Base-by-base conservation (phyloP, 2,113 vertebrate genomes). In the Melanostigma gelatinosum region DNA sequence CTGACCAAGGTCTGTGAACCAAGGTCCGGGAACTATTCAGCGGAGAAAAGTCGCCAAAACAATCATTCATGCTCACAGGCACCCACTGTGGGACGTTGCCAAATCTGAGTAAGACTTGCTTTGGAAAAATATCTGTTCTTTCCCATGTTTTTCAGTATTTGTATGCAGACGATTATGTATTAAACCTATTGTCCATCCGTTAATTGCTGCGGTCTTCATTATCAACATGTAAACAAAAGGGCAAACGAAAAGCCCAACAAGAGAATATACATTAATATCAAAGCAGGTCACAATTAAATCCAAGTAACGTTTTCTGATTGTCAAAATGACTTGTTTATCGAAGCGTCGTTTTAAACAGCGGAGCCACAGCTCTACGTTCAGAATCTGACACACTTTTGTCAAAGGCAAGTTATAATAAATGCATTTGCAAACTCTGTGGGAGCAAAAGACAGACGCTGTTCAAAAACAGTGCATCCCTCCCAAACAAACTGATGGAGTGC, bases 11-110 rank as follows among this genome's bases (percentile, higher is more conserved):
- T 34, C 34, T 34, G 34, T 34, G 69, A 79, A 73, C 27, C 44
- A 44, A 77, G 65, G 73, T 66, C 24, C 38, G 27, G 66, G 75
- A 84, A 70, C 34, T 22, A 32, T 58, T 86, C 54, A 52, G 54
- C 0, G 0, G 20, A 58, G 40, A 67, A 52, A 72, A 72, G 46
- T 64, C 9, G 2, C 57, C 50, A 54, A 72, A 77, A 77, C 63
- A 75, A 72, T 78, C 58, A 55, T 48, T 36, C 63, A 58, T 7
- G 7, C 67, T 15, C 32, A 27, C 50, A 38, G 48, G 10, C 38
- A 22, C 20, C 3, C 42, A 12, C 42, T 12, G 42, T 44, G 9
- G 42, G 32, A 32, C 40, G 60, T 20, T 36, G 29, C 22, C 10
- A 63, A 38, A 54, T 54, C 22, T 42, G 50, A 72, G 10, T 7